Percentiles rank a stretch among this genome's conserved stretches.
phyloP scores from a whole-genome alignment of 2,888 invertebrate genomes.

The Encarsia formosa region DNA sequence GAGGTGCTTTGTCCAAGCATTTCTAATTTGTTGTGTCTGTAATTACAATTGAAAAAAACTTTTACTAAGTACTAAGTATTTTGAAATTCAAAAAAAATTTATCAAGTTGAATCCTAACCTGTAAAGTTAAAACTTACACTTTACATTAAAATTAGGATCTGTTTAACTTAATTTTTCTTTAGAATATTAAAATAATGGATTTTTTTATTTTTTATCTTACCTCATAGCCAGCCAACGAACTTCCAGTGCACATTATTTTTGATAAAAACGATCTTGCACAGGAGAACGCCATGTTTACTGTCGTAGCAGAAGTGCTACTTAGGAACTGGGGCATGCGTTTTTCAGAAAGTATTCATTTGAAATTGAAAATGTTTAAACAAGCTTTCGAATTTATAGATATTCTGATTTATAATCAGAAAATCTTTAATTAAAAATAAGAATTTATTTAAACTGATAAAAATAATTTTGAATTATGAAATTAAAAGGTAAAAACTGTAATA shows the following conservation, averaged over 20 bases:
- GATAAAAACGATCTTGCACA: conserved; percentile 20
- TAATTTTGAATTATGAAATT: conserved; percentile 1
- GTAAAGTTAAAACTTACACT: not conserved
- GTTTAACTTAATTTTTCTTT: conserved; percentile 11
- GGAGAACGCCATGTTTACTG: conserved; percentile 8
- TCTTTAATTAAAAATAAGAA: not conserved
- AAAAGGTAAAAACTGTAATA: not conserved
- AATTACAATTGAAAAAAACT: conserved; percentile 27
- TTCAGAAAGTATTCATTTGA: not conserved
- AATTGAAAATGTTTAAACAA: not conserved
- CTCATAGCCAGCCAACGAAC: conserved; percentile 21
- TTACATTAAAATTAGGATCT: too few relatives aligned
- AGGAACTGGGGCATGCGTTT: too few relatives aligned
- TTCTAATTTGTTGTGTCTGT: conserved; percentile 67
- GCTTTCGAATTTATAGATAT: not conserved
- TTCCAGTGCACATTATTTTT: conserved; percentile 27
- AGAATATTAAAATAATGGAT: conserved; percentile 12
- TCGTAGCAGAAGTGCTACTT: too few relatives aligned
- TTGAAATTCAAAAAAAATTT: too few relatives aligned
- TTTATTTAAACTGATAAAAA: not conserved
- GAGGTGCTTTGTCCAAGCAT: conserved; percentile 74
- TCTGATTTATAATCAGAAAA: not conserved
- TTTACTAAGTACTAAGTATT: too few relatives aligned
- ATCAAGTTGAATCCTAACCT: not conserved
- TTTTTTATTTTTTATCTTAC: too few relatives aligned